These are phyloP conservation scores for Hololepta plana DNA, from an alignment of 2,888 invertebrate genomes.

Conservation along the genomic window DNA sequence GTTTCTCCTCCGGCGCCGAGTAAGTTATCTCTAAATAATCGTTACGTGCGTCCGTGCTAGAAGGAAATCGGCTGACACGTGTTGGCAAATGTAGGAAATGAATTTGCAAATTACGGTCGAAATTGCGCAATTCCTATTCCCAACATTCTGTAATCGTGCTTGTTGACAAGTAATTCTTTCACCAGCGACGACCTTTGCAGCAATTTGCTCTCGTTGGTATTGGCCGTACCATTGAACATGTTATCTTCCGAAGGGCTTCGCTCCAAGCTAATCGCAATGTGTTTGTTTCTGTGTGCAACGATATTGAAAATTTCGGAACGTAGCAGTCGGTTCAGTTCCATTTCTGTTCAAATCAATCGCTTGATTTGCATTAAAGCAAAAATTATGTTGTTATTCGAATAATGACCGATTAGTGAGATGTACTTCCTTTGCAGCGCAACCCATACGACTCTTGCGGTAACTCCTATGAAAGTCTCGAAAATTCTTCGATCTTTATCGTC, in stretches of 20 bases:
- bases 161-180: constrained; percentile 36
- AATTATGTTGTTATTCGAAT: constrained; percentile 1
- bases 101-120: constrained; percentile 15
- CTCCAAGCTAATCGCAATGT: constrained; percentile 27
- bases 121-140: constrained; percentile 30
- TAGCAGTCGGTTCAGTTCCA: constrained; percentile 41
- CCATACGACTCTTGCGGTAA: constrained; percentile 44
- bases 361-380: neutral
- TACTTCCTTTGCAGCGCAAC: constrained; percentile 39
- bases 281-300: constrained; percentile 26
- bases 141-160: constrained; percentile 40
- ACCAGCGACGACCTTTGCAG: constrained; percentile 37
- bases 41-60: constrained; percentile 26
- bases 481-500: constrained; percentile 44
- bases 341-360: constrained; percentile 25
- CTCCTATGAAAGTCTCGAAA: constrained; percentile 37
- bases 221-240: constrained; percentile 34
- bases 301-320: constrained; percentile 41
- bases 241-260: constrained; percentile 25
- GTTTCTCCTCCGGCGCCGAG: constrained; percentile 34
- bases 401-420: constrained; percentile 40
- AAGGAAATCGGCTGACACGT: constrained; percentile 5
- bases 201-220: constrained; percentile 35
- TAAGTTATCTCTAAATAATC: constrained; percentile 34
- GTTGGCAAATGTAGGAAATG: neutral